A percentile compares a stretch with the other conserved stretches of the same genome.
These are phyloP conservation scores for Cydia strobilella DNA, from an alignment of 1,140 invertebrate species.

Conservation along the genomic window DNA sequence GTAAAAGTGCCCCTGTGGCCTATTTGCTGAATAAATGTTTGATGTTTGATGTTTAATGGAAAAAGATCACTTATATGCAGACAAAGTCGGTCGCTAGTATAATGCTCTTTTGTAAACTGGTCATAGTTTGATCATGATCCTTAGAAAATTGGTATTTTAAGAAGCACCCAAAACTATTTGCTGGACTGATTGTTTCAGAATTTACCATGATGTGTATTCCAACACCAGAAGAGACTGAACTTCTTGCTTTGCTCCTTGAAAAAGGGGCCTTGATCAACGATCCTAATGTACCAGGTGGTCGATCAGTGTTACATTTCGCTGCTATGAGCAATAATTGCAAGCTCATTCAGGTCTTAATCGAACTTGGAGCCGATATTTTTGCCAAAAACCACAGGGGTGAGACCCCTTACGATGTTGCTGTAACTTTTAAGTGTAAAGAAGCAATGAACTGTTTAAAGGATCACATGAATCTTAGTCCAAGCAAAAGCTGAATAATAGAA, in stretches of 20 bases:
- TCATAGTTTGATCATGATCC: background rate
- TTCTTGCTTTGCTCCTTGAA: conserved; percentile 55
- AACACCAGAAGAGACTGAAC: conserved; percentile 56
- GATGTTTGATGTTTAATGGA: no score
- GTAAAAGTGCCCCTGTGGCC: no score
- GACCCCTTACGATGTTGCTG: conserved; percentile 61
- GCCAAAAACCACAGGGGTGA: conserved; percentile 59
- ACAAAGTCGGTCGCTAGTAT: no score
- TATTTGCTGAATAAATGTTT: no score
- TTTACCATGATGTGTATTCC: conserved; percentile 69
- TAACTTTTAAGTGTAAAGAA: conserved; percentile 56
- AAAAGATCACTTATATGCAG: no score
- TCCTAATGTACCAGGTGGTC: conserved; percentile 57
- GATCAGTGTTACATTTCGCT: conserved; percentile 68
- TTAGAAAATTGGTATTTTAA: background rate
- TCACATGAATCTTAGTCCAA: background rate
- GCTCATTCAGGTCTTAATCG: conserved; percentile 55
- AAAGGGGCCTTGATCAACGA: conserved; percentile 67
- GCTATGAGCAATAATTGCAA: conserved; percentile 68
- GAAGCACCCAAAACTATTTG: background rate
- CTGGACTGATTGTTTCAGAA: conserved; percentile 48
- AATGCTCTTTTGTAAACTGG: background rate
- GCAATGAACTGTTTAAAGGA: conserved; percentile 47
- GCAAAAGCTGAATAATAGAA: background rate
- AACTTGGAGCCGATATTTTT: conserved; percentile 59